Conservation (phyloP, 2,797 vertebrate genomes). For the Oophaga sylvatica region DNA sequence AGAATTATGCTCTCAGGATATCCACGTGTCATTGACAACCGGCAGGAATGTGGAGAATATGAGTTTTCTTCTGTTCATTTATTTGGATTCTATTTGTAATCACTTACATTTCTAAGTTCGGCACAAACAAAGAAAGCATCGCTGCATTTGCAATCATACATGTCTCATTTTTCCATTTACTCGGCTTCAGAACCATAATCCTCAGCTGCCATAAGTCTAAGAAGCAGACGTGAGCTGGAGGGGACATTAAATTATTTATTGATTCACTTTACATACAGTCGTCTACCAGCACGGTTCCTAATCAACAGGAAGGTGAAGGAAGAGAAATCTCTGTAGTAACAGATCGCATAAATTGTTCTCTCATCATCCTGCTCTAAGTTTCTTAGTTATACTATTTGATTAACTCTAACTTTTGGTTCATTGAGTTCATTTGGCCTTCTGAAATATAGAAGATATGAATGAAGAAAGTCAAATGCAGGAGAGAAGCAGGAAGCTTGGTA, state of each 20-base stretch:
- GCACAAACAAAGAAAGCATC: background rate
- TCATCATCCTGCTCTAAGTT: slow-evolving; percentile 47
- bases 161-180: slow-evolving; percentile 50
- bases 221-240: slow-evolving; percentile 51
- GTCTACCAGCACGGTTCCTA: slow-evolving; percentile 51
- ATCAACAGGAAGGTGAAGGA: slow-evolving; percentile 60
- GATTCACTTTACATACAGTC: slow-evolving; percentile 59
- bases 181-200: slow-evolving; percentile 42
- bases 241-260: slow-evolving; percentile 61
- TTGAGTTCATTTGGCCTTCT: slow-evolving; percentile 23
- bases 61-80: background rate
- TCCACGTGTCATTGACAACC: background rate
- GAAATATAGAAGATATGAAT: background rate
- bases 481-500: background rate
- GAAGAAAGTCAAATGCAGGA: background rate
- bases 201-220: slow-evolving; percentile 57
- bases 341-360: slow-evolving; percentile 56
- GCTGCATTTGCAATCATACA: slow-evolving; percentile 39
- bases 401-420: slow-evolving; percentile 47
- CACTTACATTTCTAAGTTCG: slow-evolving; percentile 15
- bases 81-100: slow-evolving; percentile 27
- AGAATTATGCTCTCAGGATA: background rate
- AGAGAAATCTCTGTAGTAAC: slow-evolving; percentile 54
- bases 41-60: background rate
- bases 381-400: slow-evolving; percentile 27